Evolutionary conservation across 2,797 vertebrate species (phyloP), one percentile per base, ranked within the genome.

Genomic region (Syngnathus acus): DNA sequence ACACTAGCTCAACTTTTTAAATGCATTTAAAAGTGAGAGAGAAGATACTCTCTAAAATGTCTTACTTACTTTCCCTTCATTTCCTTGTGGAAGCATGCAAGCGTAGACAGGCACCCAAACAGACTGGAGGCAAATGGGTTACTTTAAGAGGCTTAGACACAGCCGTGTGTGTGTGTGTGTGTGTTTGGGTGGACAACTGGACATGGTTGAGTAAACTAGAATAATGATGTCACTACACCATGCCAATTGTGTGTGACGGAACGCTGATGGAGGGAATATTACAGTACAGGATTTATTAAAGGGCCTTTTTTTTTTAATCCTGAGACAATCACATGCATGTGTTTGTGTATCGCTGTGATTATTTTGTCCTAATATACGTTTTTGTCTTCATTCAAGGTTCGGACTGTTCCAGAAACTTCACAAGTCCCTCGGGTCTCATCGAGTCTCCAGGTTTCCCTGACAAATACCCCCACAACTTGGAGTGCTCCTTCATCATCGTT

Each of bases 371-470:
- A 43, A 63, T 47, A 43, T 23, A 7, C 32, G 3, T 59, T 4
- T 69, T 70, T 50, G 55, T 42, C 11, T 43, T 64, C 57, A 9
- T 65, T 61, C 57, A 84, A 99, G 97, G 96, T 68, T 98, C 95
- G 0, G 97, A 99, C 88, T 97, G 97, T 78, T 98, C 95, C 13
- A 93, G 94, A 68, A 99, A 98, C 88, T 98, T 98, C 81, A 98
- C 95, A 61, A 92, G 90, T 74, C 89, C 88, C 68, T 90, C 93
- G 0, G 95, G 96, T 19, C 93, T 95, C 73, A 96, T 98, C 0
- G 95, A 98, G 78, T 99, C 97, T 5, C 97, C 96, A 0, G 94
- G 94, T n/a, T 99, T 95, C 79, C 96, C 97, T 0, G 96, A 99
- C 86, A 99, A 98, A 75, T 98, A 98, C 78, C 97, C 96, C 9